phyloP scores from a whole-genome alignment of 2,888 invertebrate species.

The Drymonia ruficornis region DNA sequence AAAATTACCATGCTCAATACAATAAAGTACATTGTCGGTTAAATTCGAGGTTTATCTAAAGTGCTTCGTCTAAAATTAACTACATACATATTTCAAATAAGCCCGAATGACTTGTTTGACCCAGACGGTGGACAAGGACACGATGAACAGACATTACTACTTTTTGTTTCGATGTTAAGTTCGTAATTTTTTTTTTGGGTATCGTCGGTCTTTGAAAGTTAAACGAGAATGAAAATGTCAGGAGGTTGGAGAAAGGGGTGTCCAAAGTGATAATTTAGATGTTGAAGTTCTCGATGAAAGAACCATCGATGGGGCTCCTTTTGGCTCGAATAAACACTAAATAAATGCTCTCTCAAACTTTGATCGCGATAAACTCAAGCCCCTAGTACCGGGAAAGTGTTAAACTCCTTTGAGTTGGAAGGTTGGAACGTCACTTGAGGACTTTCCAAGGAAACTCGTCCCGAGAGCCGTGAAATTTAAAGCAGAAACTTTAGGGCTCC shows the following conservation, averaged over 20 bases:
- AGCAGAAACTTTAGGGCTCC: conserved; percentile 17
- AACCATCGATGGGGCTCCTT: too few species aligned
- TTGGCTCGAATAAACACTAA: neutral
- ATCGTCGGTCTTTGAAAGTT: neutral
- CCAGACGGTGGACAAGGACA: neutral
- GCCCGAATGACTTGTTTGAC: conserved; percentile 1
- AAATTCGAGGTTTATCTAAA: neutral
- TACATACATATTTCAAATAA: neutral
- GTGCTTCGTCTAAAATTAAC: neutral
- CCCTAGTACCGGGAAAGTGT: neutral
- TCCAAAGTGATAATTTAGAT: too few species aligned
- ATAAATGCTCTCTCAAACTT: conserved; percentile 20
- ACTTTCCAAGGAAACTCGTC: conserved; percentile 2
- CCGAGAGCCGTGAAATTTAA: conserved; percentile 15
- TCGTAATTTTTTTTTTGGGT: neutral
- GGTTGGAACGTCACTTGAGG: conserved; percentile 1
- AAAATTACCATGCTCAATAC: too few species aligned
- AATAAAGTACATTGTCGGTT: too few species aligned
- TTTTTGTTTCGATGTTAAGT: conserved; percentile 1
- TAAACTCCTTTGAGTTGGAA: neutral
- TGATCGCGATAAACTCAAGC: conserved; percentile 13
- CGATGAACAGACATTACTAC: neutral
- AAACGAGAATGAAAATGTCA: neutral
- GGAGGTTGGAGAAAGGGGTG: too few species aligned
- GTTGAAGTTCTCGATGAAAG: too few species aligned